phyloP scores from a whole-genome alignment of 1,140 invertebrate species.

The Sinonovacula constricta region DNA sequence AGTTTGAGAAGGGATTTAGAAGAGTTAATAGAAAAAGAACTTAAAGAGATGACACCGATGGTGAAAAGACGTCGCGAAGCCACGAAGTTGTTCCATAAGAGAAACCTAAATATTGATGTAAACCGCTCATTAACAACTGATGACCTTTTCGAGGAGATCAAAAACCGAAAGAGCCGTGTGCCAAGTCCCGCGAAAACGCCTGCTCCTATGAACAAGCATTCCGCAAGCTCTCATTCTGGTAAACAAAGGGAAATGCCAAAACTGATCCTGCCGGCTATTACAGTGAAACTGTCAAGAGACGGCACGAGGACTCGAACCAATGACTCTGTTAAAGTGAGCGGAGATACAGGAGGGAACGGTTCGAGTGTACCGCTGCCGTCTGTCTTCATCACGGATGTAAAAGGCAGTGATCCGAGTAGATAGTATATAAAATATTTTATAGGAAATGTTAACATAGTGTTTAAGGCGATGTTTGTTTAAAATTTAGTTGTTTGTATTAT shows the following conservation, averaged over 20 bases:
- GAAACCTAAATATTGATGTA: slow-evolving; percentile 8
- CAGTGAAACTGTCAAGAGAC: slow-evolving; percentile 24
- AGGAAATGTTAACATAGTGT: too few species aligned
- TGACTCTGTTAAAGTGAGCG: neutral
- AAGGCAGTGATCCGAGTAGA: neutral
- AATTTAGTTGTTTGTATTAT: too few species aligned
- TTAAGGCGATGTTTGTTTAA: too few species aligned
- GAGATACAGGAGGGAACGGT: slow-evolving; percentile 3
- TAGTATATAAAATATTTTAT: neutral
- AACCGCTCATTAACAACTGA: slow-evolving; percentile 22
- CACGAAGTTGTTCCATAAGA: slow-evolving; percentile 11
- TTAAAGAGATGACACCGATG: slow-evolving; percentile 37
- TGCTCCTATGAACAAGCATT: neutral
- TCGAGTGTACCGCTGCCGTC: slow-evolving; percentile 14
- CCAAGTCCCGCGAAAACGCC: slow-evolving; percentile 21
- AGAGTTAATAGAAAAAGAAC: slow-evolving; percentile 23
- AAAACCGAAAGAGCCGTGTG: slow-evolving; percentile 20
- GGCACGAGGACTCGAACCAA: neutral
- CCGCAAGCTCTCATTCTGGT: neutral
- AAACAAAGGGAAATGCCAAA: slow-evolving; percentile 10
- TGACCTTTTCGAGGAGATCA: slow-evolving; percentile 23
- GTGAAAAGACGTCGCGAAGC: slow-evolving; percentile 34
- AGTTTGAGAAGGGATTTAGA: slow-evolving; percentile 41
- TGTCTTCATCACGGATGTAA: slow-evolving; percentile 41
- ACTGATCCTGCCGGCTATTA: slow-evolving; percentile 49